Base-by-base conservation (phyloP, 2,797 vertebrate species). In the Loris lydekkerianus region DNA sequence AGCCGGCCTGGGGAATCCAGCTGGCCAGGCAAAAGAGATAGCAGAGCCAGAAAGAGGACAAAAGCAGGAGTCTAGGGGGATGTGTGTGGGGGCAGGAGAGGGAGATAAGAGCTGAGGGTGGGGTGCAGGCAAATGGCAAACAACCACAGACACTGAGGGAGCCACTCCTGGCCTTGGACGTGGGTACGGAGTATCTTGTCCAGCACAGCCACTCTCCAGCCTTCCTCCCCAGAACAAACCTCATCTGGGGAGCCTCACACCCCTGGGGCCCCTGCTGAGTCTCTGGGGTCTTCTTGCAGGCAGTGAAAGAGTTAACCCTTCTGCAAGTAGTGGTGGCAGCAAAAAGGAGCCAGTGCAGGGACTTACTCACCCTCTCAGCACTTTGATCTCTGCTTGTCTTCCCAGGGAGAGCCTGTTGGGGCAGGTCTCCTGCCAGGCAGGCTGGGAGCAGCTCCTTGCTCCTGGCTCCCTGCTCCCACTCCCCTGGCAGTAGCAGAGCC, bases 371-470 rank as follows among this genome's bases (percentile, higher is more conserved):
- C 72, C 37, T 37, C 97, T 23, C 60, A 89, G 96, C 3, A 86
- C 98, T 97, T 97, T 98, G 98, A 98, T 98, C 98, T 98, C 95
- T 13, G 73, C 49, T 67, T 69, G 80, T 95, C 97, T 75, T 96
- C 95, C 95, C 29, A 0, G 53, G 58, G 72, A 96, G 95, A 84
- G 95, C 97, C 92, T 93, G 96, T 97, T 58, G 27, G 96, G 96
- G 98, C 98, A 98, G 96, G 97, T 96, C 98, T 89, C 97, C 92
- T 90, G 97, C 97, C 34, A 21, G 96, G 94, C 96, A 93, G 91
- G 94, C 96, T 69, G 95, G 87, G 97, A 97, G 96, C 67, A 46
- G 96, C 87, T 65, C 63, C 53, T 85, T 2, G 21, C 86, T 70
- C 85, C 37, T 2, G 27, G 23, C 53, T 84, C 76, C 80, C 93